Base-by-base conservation (phyloP, 2,113 vertebrate genomes). In the Pedetes capensis region DNA sequence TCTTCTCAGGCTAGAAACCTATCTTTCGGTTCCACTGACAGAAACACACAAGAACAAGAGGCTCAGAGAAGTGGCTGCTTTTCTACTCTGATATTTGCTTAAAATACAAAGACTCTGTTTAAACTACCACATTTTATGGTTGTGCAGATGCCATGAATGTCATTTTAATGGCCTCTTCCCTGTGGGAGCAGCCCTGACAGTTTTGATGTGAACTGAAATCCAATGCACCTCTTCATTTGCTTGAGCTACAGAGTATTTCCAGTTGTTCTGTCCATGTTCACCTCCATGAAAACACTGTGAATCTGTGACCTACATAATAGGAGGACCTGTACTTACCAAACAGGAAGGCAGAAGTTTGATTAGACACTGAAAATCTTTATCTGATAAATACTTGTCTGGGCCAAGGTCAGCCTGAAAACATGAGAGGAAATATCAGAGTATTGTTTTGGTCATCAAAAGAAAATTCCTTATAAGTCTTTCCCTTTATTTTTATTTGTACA, bases 311-410 rank as follows among this genome's bases (percentile, higher is more conserved):
- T 29, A 75, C 32, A 78, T 23, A 95, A 91, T 37, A 91, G 93
- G 76, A 75, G 59, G 66, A 94, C 37, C 96, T 84, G 57, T 92
- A 99, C 99, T 97, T 97, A 99, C 99, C 91, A 98, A 98, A 95
- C 99, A 98, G 75, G 98, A 98, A 93, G 99, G 98, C 53, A 99
- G 98, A 92, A 99, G 98, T 98, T 99, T 99, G 98, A 99, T 98
- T 64, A 98, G 98, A 92, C 99, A 99, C 98, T 99, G 99, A 71
- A 99, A 99, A 97, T 99, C 99, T 99, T 99, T 99, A 97, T 99
- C 99, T 79, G 99, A 99, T 91, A 99, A 98, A 96, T 99, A 99
- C 96, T 99, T 99, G 98, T 99, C 99, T 39, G 99, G 99, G 95
- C 99, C 99, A 95, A 99, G 98, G 97, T 99, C 99, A 98, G 99